Evolutionary conservation across 2,113 vertebrate species (phyloP).

Genomic region (Pogonocichla stellata): DNA sequence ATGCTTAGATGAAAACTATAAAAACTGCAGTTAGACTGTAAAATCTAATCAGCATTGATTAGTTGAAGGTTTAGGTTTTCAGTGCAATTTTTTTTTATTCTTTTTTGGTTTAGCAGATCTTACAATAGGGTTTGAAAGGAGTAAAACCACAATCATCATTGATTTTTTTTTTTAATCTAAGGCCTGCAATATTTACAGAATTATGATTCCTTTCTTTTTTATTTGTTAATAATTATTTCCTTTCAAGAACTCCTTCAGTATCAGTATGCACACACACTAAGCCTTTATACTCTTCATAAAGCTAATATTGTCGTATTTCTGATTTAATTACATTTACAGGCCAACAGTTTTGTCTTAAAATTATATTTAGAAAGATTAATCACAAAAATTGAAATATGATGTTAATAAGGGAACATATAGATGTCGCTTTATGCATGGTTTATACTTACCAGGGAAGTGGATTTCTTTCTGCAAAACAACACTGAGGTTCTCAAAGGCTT

Average conservation of each 20-base stretch:
- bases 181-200: not conserved
- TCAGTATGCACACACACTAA: not conserved
- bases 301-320: not conserved
- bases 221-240: not conserved
- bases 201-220: not conserved
- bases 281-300: not conserved
- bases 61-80: constrained; percentile 41
- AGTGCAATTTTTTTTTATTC: not conserved
- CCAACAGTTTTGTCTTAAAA: not conserved
- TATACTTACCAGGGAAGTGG: not conserved
- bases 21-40: constrained; percentile 65
- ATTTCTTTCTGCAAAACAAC: not conserved
- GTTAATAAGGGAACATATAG: not conserved
- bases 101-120: not conserved
- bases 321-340: not conserved
- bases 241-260: not conserved
- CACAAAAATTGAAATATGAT: not conserved
- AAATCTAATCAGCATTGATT: constrained; percentile 73
- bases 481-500: not conserved
- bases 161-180: not conserved
- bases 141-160: not conserved
- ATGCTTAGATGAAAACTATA: constrained; percentile 69
- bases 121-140: not conserved
- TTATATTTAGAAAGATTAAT: not conserved
- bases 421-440: not conserved